Evolutionary conservation across 2,113 vertebrate species (phyloP).

Genomic region (Stomatorhinus ivindoensis): DNA sequence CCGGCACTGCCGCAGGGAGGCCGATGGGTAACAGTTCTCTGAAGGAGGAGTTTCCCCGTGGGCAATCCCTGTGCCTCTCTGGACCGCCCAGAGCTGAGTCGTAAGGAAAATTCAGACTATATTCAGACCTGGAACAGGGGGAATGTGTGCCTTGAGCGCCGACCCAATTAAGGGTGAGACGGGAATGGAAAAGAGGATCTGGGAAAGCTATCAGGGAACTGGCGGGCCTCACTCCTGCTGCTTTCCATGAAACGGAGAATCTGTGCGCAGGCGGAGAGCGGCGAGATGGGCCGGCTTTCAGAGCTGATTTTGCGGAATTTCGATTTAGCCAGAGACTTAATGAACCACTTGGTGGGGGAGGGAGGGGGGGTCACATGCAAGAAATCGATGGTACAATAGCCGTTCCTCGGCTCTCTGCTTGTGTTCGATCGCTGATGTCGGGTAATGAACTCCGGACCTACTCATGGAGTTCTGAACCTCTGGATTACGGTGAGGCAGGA

Average conservation of each 20-base stretch:
- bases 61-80: not conserved
- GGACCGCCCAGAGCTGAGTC: not conserved
- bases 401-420: not conserved
- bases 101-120: not conserved
- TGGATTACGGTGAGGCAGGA: not conserved
- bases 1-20: not conserved
- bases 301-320: not conserved
- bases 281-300: not conserved
- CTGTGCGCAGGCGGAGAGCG: not conserved
- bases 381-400: not conserved
- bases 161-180: not conserved
- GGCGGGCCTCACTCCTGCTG: not conserved
- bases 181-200: not conserved
- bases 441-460: not conserved
- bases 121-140: not conserved
- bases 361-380: not conserved
- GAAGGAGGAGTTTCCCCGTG: not conserved
- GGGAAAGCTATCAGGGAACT: conserved; percentile 16
- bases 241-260: not conserved
- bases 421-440: not conserved
- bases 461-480: not conserved
- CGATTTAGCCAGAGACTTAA: not conserved
- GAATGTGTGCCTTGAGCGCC: not conserved
- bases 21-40: not conserved
- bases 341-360: not conserved